Base-by-base conservation (phyloP, 1,140 invertebrate species). In the Drosophila mojavensis region DNA sequence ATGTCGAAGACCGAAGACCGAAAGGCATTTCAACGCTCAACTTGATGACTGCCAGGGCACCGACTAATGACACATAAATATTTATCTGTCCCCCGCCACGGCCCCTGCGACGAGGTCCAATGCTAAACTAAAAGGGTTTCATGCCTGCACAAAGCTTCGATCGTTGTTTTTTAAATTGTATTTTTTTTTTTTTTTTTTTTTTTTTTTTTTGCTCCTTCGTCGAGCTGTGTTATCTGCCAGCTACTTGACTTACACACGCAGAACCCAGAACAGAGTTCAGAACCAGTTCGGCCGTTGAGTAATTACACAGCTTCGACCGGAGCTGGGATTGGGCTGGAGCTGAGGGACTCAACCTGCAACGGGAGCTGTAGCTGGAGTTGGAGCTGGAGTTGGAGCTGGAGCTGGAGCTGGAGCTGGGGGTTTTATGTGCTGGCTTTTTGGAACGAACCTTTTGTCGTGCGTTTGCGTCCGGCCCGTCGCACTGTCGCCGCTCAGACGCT, bases 201-300 rank as follows among this genome's bases (percentile, higher is more conserved):
- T n/a, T 17, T 53, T 30, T 55, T 20, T 69, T 45, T 45, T 7
- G 43, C 43, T 15, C 43, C 43, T 17, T 47, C 15, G 41, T 55
- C 66, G 66, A 65, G 58, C 78, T 55, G 66, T 88, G 83, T 88
- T 88, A 86, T 86, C 83, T 83, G 83, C 51, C 73, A 79, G 83
- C 83, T 86, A 86, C 83, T 86, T 86, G 83, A 83, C 83, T 86
- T 88, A 88, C 83, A 86, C 83, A 77, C 83, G 75, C 77, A 84
- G 82, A 78, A 67, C 50, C 43, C 48, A 51, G 55, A 86, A 88
- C 20, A 24, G 20, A 63, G 61, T 26, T 2, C 51, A 33, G 83
- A 86, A 88, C 83, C 83, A 86, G 83, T 86, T 86, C 73, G 79
- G 61, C 36, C 84, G 81, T 89, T 86, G 83, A 88, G 84, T 86